Base-by-base conservation (phyloP, 1,140 invertebrate species). In the Plutomurus gul region DNA sequence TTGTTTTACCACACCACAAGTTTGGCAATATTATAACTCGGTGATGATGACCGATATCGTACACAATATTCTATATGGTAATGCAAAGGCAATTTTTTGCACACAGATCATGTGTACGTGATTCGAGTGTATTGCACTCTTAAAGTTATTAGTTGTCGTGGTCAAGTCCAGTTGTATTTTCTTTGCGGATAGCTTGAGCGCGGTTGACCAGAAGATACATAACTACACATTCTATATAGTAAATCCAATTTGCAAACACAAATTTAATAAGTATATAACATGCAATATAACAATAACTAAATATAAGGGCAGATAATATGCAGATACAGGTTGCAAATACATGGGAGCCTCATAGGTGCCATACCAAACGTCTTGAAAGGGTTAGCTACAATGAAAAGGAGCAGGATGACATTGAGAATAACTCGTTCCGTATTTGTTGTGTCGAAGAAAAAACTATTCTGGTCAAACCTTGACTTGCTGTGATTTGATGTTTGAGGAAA, bases 391-490 rank as follows among this genome's bases (percentile, higher is more conserved):
- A 43, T 20, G 70, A 18, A 70, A 11, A 25, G 27, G 27, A 56
- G 49, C 36, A 72, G 36, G 37, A 39, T 72, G 70, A 72, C 70
- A 72, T 72, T 72, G 70, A 72, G 36, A 40, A 65, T n/a, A 65
- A 72, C 70, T 43, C 70, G 70, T 72, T 72, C 70, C 70, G 70
- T 65, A 25, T 65, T 65, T 65, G 56, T 65, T 65, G 56, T 51
- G 6, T 0, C 4, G 39, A 16, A 72, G 70, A n/a, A 72, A 72
- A 72, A 72, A 72, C 33, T 20, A 6, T 43, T 65, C 6, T 33
- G 16, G 30, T 72, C 5, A 27, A 72, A 36, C 70, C 70, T 72
- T 72, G 70, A 72, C 70, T 72, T 72, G 70, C 39, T 72, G 25
- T 72, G 70, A 46, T 40, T 43, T 40, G 39, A 46, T 39, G 39